Base-by-base conservation (phyloP, 2,797 vertebrate genomes). In the Oreortyx pictus region DNA sequence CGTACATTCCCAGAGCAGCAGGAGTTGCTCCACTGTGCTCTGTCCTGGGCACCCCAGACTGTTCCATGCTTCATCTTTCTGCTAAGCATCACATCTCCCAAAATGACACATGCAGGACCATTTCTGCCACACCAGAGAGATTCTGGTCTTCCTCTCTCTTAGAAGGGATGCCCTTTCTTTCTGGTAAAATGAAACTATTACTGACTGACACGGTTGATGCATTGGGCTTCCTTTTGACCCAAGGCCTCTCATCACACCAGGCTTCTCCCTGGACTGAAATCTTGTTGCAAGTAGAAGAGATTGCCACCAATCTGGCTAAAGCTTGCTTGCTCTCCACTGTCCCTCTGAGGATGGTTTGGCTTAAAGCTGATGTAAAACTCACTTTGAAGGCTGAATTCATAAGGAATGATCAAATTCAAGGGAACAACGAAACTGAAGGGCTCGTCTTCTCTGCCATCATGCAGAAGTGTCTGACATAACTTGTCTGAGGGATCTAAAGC, bases 1-100 rank as follows among this genome's bases (percentile, higher is more conserved):
- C 0, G 0, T 14, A 41, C 7, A 3, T 33, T n/a, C 57, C 33
- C 49, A 15, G 10, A 68, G 33, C 7, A 6, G 35, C 5, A 4
- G 8, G 60, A 71, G 39, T 61, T 88, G 37, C 49, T 56, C 37
- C 64, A 18, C 14, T 24, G n/a, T 3, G 17, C 65, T 59, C 75
- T n/a, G 9, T 7, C 2, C 56, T 25, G 25, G 65, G 27, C n/a
- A 44, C 27, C 47, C 43, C 2, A 1, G 0, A 6, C 10, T 31
- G 57, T 14, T 29, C 54, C 73, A 24, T 19, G 60, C 33, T 50
- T 72, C 6, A 4, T 37, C 67, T 59, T 25, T 62, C 41, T 85
- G 46, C 78, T 60, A 46, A 62, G 6, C 35, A 72, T 49, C 60
- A 20, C 0, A 5, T 74, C 72, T 75, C 41, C 29, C 17, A 39